Base-by-base conservation (phyloP, 1,140 invertebrate species). In the Drosophila ercepeae region DNA sequence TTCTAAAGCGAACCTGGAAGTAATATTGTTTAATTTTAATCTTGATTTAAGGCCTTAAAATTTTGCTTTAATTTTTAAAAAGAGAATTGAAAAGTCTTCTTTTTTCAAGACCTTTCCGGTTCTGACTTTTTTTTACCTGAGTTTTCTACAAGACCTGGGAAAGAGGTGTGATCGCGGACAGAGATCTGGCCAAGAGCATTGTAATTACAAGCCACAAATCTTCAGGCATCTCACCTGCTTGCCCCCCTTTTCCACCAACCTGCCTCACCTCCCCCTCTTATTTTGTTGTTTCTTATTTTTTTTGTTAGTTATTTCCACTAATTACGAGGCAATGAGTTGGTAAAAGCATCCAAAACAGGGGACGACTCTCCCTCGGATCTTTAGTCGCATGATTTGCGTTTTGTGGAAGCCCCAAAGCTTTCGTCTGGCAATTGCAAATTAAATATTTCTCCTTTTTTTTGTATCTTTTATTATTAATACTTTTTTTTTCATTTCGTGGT, bases 251-350 rank as follows among this genome's bases (percentile, higher is more conserved):
- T 7, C 5, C 11, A 2, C 21, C 21, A 21, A 21, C 4, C 13
- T 19, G 7, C 16, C 14, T 36, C 29, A 4, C 16, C 7, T 19
- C 8, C 32, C 27, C 53, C 8, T 42, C 1, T 9, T 18, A n/a
- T 32, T 58, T 53, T 36, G 7, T 23, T 25, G 6, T 7, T 13
- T 46, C 61, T 45, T 53, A n/a, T 60, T 51, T 46, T 63, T 83
- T 81, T 78, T 61, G 76, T 25, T 82, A 79, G 81, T 86, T 82
- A 88, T 86, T 82, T 82, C 77, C 82, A 86, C 81, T 86, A 86
- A 86, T 86, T 86, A 86, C 81, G 77, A 76, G 78, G 82, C 81
- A 86, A 86, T 86, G 81, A 86, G 77, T 88, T 74, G 71, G 79
- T 71, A 83, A 83, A 83, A 83, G 74, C 58, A 59, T 59, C 70